Conservation (phyloP, 2,888 invertebrate genomes). For the Cheilosia vernalis region DNA sequence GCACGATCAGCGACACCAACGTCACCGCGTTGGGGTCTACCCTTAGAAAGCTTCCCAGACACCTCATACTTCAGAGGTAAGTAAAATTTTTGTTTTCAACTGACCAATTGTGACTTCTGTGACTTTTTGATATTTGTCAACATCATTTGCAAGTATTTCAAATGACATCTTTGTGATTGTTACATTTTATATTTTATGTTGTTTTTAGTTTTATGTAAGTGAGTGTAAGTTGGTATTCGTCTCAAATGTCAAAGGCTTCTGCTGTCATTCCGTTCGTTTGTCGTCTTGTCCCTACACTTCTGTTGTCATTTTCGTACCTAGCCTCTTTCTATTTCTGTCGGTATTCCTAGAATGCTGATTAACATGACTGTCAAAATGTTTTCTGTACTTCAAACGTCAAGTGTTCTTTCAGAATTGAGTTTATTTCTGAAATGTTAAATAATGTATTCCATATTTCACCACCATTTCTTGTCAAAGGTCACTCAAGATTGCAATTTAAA, state of each 20-base stretch:
- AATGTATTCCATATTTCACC: not conserved
- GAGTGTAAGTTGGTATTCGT: too few species aligned
- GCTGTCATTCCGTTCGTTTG: too few species aligned
- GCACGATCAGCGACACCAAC: constrained; percentile 90
- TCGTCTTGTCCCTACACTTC: too few species aligned
- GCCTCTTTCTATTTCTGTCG: not conserved
- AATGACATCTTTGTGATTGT: too few species aligned
- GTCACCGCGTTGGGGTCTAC: constrained; percentile 86
- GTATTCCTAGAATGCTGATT: too few species aligned
- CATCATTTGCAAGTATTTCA: not conserved
- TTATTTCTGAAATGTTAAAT: not conserved
- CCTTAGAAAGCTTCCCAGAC: constrained; percentile 84
- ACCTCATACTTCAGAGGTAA: constrained; percentile 85
- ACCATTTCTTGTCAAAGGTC: not conserved
- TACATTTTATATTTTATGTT: too few species aligned
- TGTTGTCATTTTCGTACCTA: too few species aligned
- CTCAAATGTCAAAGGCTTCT: too few species aligned
- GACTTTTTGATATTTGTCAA: not conserved
- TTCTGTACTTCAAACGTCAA: not conserved
- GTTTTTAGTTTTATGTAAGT: too few species aligned
- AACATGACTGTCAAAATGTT: too few species aligned
- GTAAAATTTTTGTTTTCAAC: constrained; percentile 74
- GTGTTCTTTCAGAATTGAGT: not conserved
- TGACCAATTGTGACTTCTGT: constrained; percentile 23
- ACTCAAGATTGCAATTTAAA: not conserved